These are phyloP conservation scores for Lysiphlebus fabarum DNA, from an alignment of 1,140 invertebrate genomes.

Conservation along the genomic window DNA sequence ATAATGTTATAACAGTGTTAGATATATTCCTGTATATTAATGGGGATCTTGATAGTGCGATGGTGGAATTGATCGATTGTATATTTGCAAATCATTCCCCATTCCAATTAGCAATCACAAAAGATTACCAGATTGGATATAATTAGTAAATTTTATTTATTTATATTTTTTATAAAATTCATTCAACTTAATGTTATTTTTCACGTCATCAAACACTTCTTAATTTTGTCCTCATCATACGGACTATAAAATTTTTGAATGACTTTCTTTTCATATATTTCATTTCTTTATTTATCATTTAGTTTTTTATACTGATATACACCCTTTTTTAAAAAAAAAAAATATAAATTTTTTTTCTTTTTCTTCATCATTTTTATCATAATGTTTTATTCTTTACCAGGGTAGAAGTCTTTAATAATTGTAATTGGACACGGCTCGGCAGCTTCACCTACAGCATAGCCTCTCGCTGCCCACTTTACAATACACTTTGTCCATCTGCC, in stretches of 20 bases:
- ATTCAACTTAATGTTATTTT: too few species aligned
- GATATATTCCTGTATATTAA: too few species aligned
- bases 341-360: too few species aligned
- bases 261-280: background rate
- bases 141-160: constrained; percentile 19
- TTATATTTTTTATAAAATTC: too few species aligned
- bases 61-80: constrained; percentile 11
- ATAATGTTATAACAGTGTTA: too few species aligned
- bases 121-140: constrained; percentile 23
- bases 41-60: too few species aligned
- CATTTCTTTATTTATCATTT: background rate
- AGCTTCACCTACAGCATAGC: constrained; percentile 54
- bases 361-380: constrained; percentile 30
- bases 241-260: background rate
- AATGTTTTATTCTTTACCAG: constrained; percentile 20
- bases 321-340: too few species aligned
- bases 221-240: background rate
- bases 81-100: constrained; percentile 11
- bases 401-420: constrained; percentile 54
- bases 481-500: constrained; percentile 58
- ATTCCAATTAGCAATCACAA: constrained; percentile 18
- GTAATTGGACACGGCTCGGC: constrained; percentile 57
- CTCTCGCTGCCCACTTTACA: constrained; percentile 55
- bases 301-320: background rate
- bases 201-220: background rate